phyloP scores from a whole-genome alignment of 2,797 vertebrate genomes.

The Gobio occitaniae region DNA sequence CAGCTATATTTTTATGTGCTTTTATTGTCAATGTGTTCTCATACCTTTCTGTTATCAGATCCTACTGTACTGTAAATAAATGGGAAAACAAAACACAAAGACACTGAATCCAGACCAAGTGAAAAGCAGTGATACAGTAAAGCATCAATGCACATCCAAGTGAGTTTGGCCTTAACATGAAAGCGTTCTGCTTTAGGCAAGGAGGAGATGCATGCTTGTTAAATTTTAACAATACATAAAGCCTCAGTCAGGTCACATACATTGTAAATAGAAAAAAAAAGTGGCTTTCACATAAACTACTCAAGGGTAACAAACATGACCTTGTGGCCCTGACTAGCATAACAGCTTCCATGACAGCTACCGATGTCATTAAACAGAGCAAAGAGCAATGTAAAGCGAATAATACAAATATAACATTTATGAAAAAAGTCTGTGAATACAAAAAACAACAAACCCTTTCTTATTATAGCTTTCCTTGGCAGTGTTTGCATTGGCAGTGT shows the following conservation, averaged over 20 bases:
- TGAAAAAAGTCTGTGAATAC: background rate
- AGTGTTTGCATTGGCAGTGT: conserved; percentile 19
- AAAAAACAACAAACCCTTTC: background rate
- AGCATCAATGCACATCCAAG: conserved; percentile 31
- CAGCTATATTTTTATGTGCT: background rate
- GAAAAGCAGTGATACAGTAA: conserved; percentile 4
- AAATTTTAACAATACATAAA: conserved; percentile 6
- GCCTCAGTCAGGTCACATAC: background rate
- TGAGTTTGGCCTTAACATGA: conserved; percentile 24
- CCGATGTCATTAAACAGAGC: background rate
- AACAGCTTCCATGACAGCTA: background rate
- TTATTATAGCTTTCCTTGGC: conserved; percentile 6
- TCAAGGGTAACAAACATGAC: conserved; percentile 21
- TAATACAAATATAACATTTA: background rate
- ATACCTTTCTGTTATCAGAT: no score
- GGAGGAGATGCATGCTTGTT: conserved; percentile 7
- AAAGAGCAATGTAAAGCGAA: background rate
- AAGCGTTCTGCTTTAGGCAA: conserved; percentile 49
- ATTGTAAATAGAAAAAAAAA: background rate
- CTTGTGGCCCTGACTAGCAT: background rate
- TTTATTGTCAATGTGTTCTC: background rate
- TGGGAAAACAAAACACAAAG: background rate
- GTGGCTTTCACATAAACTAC: background rate
- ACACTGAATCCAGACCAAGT: conserved; percentile 33
- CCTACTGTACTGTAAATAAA: background rate